phyloP scores from a whole-genome alignment of 2,797 vertebrate genomes.

The Holocentrus rufus region DNA sequence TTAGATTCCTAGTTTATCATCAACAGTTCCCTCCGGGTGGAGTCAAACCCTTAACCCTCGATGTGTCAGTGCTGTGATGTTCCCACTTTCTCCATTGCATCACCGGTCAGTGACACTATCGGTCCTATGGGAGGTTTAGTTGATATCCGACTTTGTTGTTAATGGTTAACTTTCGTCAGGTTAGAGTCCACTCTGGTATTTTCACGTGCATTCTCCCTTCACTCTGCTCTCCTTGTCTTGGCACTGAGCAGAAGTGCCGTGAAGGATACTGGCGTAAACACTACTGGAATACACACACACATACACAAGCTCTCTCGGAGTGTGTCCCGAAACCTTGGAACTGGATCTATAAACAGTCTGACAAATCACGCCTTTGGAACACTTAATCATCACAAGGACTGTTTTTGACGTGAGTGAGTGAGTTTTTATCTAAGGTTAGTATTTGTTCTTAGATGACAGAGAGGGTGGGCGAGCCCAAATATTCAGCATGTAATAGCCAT shows the following conservation, averaged over 20 bases:
- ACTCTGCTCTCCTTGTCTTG: conserved; percentile 9
- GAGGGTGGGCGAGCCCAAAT: conserved; percentile 7
- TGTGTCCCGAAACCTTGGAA: conserved; percentile 22
- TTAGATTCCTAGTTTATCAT: not conserved
- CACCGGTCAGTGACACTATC: conserved; percentile 58
- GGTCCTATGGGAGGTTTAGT: conserved; percentile 29
- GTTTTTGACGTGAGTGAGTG: conserved; percentile 69
- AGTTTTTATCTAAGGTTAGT: conserved; percentile 56
- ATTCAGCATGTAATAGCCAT: conserved; percentile 22
- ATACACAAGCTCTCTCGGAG: conserved; percentile 1
- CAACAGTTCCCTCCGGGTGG: not conserved
- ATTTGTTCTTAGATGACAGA: conserved; percentile 50
- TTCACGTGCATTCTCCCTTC: conserved; percentile 51
- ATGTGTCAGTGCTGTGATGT: conserved; percentile 1
- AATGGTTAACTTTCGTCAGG: conserved; percentile 81
- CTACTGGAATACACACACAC: conserved; percentile 14
- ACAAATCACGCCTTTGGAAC: conserved; percentile 42
- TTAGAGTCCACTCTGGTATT: conserved; percentile 74
- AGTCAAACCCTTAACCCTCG: not conserved
- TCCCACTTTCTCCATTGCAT: conserved; percentile 39
- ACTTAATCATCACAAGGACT: conserved; percentile 59
- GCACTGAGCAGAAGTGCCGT: conserved; percentile 13
- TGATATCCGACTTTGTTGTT: conserved; percentile 62
- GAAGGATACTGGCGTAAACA: conserved; percentile 31
- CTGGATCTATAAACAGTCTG: conserved; percentile 53